Evolutionary conservation across 2,888 invertebrate genomes (phyloP).

Genomic region (Liposcelis brunnea): DNA sequence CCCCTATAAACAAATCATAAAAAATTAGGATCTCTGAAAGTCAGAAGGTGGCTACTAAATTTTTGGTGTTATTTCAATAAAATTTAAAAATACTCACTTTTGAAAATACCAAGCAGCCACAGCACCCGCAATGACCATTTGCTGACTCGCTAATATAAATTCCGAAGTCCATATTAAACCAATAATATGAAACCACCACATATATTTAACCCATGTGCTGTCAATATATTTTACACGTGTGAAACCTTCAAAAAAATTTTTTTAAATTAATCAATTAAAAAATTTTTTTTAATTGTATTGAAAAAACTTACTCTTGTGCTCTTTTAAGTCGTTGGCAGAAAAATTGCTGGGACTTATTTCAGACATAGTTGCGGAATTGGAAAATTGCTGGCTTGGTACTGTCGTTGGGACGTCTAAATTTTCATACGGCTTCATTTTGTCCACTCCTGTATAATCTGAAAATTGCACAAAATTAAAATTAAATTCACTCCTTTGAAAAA

Average conservation of each 20-base stretch:
- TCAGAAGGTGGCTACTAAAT: neutral
- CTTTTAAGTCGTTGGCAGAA: neutral
- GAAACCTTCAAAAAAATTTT: conserved; percentile 32
- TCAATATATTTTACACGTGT: conserved; percentile 54
- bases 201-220: conserved; percentile 65
- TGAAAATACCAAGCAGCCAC: conserved; percentile 88
- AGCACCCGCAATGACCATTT: conserved; percentile 83
- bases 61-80: neutral
- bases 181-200: conserved; percentile 88
- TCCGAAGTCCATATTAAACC: conserved; percentile 87
- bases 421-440: conserved; percentile 5
- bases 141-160: conserved; percentile 86
- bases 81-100: conserved; percentile 33
- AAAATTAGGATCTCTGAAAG: neutral
- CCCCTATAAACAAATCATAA: conserved; percentile 14
- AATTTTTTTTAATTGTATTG: conserved; percentile 12
- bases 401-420: neutral
- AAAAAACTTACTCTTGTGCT: conserved; percentile 7
- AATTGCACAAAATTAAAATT: neutral
- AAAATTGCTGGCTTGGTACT: neutral
- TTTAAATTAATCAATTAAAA: conserved; percentile 9
- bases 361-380: neutral
- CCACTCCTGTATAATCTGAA: conserved; percentile 1
- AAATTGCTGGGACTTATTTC: neutral
- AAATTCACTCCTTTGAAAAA: neutral